These are phyloP conservation scores for Druceiella hillmani DNA, from an alignment of 2,888 invertebrate species.

Conservation along the genomic window DNA sequence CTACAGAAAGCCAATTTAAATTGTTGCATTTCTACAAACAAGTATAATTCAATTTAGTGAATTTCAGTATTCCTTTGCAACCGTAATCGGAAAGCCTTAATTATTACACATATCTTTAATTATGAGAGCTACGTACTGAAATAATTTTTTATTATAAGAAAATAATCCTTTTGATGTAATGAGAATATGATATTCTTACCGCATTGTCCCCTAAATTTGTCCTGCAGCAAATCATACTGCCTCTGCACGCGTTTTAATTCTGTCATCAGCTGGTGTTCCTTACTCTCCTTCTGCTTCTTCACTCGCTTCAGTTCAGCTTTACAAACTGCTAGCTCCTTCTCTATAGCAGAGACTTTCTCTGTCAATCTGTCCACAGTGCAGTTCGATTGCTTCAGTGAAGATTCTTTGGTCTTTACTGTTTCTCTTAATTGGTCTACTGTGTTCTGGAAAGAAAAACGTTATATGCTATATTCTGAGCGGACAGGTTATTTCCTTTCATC, in stretches of 20 bases:
- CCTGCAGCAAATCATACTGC: constrained; percentile 11
- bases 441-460: too few relatives aligned
- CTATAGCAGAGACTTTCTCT: too few relatives aligned
- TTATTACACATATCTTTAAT: neutral
- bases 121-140: too few relatives aligned
- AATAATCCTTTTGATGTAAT: too few relatives aligned
- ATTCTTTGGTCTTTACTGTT: constrained; percentile 8
- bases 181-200: constrained; percentile 14
- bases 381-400: constrained; percentile 8
- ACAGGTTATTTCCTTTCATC: too few relatives aligned
- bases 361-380: constrained; percentile 10
- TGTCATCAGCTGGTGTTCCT: constrained; percentile 8
- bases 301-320: constrained; percentile 7
- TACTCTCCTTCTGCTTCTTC: constrained; percentile 6
- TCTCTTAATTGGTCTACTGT: constrained; percentile 15
- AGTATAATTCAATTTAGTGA: too few relatives aligned
- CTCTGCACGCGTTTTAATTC: constrained; percentile 12
- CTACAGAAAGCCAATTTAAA: too few relatives aligned
- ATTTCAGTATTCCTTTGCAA: neutral
- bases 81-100: neutral
- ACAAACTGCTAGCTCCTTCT: constrained; percentile 5
- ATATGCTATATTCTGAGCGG: too few relatives aligned
- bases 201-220: constrained; percentile 12
- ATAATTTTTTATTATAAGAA: too few relatives aligned
- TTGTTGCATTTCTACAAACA: too few relatives aligned